Conservation (phyloP, 1,140 invertebrate genomes). For the Argopecten irradians region DNA sequence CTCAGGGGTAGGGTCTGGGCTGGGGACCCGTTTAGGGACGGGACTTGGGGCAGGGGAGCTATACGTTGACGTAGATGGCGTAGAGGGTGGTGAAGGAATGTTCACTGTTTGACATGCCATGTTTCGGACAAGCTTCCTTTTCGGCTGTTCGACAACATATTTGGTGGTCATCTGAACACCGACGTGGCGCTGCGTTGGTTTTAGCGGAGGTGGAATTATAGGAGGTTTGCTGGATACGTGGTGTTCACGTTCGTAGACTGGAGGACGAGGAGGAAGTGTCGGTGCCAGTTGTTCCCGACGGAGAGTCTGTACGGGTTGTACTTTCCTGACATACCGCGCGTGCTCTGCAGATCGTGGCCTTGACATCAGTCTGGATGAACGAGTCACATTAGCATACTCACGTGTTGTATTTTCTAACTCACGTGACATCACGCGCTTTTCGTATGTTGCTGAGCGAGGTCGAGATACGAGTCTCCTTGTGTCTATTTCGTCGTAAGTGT, state of each 20-base stretch:
- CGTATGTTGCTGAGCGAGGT: background rate
- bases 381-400: background rate
- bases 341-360: background rate
- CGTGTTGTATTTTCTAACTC: background rate
- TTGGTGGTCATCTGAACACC: slow-evolving; percentile 37
- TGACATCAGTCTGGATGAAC: background rate
- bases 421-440: slow-evolving; percentile 14
- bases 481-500: background rate
- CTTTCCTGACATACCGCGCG: background rate
- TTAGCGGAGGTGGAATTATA: background rate
- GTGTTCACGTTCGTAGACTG: background rate
- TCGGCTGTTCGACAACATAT: slow-evolving; percentile 17
- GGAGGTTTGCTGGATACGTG: background rate
- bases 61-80: background rate
- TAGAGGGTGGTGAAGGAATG: background rate
- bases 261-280: background rate
- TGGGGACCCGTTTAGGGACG: background rate
- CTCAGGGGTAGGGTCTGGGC: background rate
- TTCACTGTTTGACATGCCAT: background rate
- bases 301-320: background rate
- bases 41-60: background rate
- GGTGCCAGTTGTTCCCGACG: background rate
- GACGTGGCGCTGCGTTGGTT: slow-evolving; percentile 30
- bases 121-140: background rate
- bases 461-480: background rate